phyloP scores from a whole-genome alignment of 2,113 vertebrate genomes.

The Tursiops truncatus region DNA sequence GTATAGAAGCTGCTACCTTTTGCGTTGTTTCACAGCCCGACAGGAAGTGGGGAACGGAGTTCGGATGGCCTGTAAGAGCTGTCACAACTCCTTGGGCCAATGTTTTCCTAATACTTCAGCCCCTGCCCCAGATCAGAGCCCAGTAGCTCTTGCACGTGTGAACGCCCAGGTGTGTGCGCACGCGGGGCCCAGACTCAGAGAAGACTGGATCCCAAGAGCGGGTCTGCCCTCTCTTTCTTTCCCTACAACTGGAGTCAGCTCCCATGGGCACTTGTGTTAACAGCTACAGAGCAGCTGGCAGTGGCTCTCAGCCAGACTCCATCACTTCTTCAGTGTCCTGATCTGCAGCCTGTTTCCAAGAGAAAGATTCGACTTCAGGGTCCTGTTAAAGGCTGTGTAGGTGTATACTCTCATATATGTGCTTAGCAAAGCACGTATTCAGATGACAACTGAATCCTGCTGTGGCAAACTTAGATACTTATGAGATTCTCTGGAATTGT shows the following conservation, averaged over 20 bases:
- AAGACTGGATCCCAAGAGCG: background rate
- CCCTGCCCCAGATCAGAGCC: background rate
- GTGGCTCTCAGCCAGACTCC: background rate
- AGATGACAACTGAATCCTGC: background rate
- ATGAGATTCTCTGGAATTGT: background rate
- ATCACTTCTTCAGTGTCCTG: background rate
- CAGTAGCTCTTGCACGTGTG: fast-evolving
- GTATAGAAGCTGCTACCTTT: background rate
- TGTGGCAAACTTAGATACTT: background rate
- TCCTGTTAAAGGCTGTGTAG: fast-evolving
- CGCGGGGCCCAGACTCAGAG: background rate
- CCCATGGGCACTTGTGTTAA: background rate
- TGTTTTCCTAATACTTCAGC: background rate
- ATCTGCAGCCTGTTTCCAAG: background rate
- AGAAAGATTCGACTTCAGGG: background rate
- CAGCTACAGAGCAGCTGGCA: too few species aligned
- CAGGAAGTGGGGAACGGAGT: background rate
- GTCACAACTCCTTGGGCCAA: background rate
- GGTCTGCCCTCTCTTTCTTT: background rate
- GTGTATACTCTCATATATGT: fast-evolving
- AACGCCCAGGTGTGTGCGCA: too few species aligned
- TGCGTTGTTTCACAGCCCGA: background rate
- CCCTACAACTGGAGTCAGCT: background rate
- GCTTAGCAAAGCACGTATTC: background rate
- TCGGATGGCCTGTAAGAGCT: background rate